Percentiles rank a stretch among this genome's conserved stretches.
These are phyloP conservation scores for Maniola jurtina DNA, from an alignment of 1,140 invertebrate species.

Conservation along the genomic window DNA sequence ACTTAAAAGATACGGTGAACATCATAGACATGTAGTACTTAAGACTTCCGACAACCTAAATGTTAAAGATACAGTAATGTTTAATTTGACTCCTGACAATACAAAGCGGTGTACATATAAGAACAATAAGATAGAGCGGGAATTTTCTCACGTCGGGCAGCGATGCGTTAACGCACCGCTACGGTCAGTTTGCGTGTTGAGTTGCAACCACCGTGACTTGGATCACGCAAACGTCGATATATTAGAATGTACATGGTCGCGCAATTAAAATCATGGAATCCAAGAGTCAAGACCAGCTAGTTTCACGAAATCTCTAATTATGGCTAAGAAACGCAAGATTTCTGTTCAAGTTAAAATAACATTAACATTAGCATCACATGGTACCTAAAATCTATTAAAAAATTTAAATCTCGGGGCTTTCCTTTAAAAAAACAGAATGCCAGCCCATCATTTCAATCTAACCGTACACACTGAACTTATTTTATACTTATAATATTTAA, in stretches of 20 bases:
- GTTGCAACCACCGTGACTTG: slow-evolving; percentile 44
- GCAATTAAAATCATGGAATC: not conserved
- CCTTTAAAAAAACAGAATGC: no score
- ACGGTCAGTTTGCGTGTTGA: slow-evolving; percentile 62
- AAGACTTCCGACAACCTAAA: slow-evolving; percentile 18
- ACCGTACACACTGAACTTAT: no score
- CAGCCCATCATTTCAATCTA: no score
- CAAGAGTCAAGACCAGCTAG: not conserved
- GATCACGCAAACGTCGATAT: slow-evolving; percentile 25
- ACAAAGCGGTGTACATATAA: slow-evolving; percentile 56
- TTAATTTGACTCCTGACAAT: slow-evolving; percentile 43
- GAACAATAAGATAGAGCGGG: slow-evolving; percentile 58
- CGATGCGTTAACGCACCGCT: slow-evolving; percentile 59
- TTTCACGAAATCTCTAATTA: no score
- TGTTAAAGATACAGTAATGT: slow-evolving; percentile 26
- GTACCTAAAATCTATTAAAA: no score
- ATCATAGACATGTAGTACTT: slow-evolving; percentile 4
- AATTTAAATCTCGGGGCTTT: no score
- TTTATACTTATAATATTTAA: no score
- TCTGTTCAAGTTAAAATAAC: no score
- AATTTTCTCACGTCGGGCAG: slow-evolving; percentile 65
- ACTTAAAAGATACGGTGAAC: no score
- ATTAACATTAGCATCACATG: no score
- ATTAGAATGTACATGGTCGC: slow-evolving; percentile 14
- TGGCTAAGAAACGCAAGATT: no score